Base-by-base conservation (phyloP, 2,113 vertebrate species). In the Tupaia tana region DNA sequence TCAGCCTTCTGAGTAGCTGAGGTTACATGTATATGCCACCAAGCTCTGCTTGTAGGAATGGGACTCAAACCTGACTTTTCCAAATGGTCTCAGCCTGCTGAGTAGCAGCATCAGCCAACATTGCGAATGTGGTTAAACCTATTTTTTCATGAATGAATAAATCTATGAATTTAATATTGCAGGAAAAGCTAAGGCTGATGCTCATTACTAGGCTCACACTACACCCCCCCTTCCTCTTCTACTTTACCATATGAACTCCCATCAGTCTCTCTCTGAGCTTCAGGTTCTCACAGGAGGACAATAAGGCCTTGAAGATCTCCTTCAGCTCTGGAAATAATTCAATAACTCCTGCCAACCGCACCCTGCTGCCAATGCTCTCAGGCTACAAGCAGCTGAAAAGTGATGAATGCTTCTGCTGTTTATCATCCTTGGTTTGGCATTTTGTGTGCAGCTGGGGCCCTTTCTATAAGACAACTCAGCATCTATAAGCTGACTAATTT, bases 401-500 rank as follows among this genome's bases (percentile, higher is more conserved):
- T 34, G 83, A 58, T 97, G 90, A 97, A 97, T 96, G 91, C 95
- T 95, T 93, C 59, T 27, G 86, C 91, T 89, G 88, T 98, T 98
- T 95, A 93, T 97, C 94, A 94, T 84, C 74, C 86, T 97, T 27
- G 52, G 83, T 73, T 88, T 96, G 93, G 94, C 67, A 95, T 95
- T 97, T 95, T 90, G 94, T 96, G 69, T 97, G 96, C 97, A 98
- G 97, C 97, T 98, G 98, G 97, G 73, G 97, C 96, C 91, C 92
- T 95, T 66, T 97, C 92, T 78, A 58, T 80, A 96, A 96, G 96
- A 98, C 97, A 95, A 94, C 80, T 98, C 97, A 97, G 96, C 97
- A 93, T 73, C 95, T 89, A 80, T 86, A 95, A 95, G 95, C 95
- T 75, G 95, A 94, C 86, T 96, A 83, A 90, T 94, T 97, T 98